Conservation (phyloP, 1,140 invertebrate genomes). For the Aphaenogaster floridana region DNA sequence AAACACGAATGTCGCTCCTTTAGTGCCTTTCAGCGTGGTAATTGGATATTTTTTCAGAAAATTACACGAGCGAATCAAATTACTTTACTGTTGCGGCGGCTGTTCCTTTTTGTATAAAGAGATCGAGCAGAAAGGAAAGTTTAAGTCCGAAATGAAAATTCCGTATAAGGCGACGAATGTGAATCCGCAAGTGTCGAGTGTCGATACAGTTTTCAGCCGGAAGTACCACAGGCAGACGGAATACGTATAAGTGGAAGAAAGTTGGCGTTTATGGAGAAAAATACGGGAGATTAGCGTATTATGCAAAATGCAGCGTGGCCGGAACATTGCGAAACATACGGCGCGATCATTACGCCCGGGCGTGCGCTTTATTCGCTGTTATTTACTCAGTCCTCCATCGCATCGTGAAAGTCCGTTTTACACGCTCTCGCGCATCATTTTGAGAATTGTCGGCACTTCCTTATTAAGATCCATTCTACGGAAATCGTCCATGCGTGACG, state of each 20-base stretch:
- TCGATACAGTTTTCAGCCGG: slow-evolving; percentile 31
- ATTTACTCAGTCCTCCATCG: slow-evolving; percentile 49
- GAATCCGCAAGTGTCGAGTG: slow-evolving; percentile 22
- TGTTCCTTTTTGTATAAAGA: slow-evolving; percentile 19
- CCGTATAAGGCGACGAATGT: slow-evolving; percentile 50
- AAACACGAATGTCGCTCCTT: slow-evolving; percentile 5
- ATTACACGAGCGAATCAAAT: slow-evolving; percentile 19
- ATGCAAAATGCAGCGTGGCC: slow-evolving; percentile 49
- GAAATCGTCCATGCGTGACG: slow-evolving; percentile 64
- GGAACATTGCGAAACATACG: slow-evolving; percentile 40
- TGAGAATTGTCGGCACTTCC: slow-evolving; percentile 42
- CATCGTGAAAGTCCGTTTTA: slow-evolving; percentile 64
- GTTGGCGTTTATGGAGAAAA: slow-evolving; percentile 32
- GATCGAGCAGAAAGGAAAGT: slow-evolving; percentile 47
- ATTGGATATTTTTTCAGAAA: slow-evolving; percentile 38
- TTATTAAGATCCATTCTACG: slow-evolving; percentile 45
- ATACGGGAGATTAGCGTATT: slow-evolving; percentile 39
- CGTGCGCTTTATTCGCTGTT: slow-evolving; percentile 52
- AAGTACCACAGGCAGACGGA: slow-evolving; percentile 3
- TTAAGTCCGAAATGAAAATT: slow-evolving; percentile 32
- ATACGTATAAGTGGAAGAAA: slow-evolving; percentile 32
- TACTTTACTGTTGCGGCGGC: slow-evolving; percentile 1
- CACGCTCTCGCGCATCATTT: slow-evolving; percentile 44
- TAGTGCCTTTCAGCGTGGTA: slow-evolving; percentile 18
- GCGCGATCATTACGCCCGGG: slow-evolving; percentile 31